A percentile compares a stretch with the other conserved stretches of the same genome.
Conservation (phyloP, 2,113 vertebrate species). For the Euleptes europaea region DNA sequence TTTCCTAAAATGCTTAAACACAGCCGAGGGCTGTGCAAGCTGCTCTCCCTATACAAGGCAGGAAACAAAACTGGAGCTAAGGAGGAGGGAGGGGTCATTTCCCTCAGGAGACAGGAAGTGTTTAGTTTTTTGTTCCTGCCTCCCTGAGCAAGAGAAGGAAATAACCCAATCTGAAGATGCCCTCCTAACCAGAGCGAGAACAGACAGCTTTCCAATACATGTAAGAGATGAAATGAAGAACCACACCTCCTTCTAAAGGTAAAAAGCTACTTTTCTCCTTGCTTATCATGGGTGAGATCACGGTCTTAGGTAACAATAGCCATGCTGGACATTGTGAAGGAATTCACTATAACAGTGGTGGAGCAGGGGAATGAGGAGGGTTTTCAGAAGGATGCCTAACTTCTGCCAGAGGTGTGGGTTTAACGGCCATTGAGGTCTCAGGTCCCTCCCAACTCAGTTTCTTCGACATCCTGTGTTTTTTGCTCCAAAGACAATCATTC, state of each 20-base stretch:
- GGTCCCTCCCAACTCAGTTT: background rate
- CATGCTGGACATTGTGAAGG: background rate
- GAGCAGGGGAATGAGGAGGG: background rate
- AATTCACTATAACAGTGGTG: background rate
- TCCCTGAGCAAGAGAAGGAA: no score
- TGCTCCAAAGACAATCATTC: rapidly evolving
- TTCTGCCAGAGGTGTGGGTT: background rate
- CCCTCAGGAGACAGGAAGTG: no score
- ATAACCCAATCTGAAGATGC: no score
- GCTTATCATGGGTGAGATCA: no score
- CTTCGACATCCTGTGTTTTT: background rate
- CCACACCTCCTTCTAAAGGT: background rate
- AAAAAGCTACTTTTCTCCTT: background rate
- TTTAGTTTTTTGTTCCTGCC: no score
- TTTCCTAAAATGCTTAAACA: no score
- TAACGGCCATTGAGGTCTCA: background rate
- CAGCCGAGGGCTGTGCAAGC: no score
- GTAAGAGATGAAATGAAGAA: background rate
- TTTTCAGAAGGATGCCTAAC: background rate
- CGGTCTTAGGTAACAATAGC: background rate
- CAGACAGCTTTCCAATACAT: background rate
- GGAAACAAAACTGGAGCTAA: no score
- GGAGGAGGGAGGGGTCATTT: no score
- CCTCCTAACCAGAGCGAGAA: no score
- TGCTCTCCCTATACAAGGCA: no score